These are phyloP conservation scores for Bettongia penicillata DNA, from an alignment of 2,113 vertebrate species.

Conservation along the genomic window DNA sequence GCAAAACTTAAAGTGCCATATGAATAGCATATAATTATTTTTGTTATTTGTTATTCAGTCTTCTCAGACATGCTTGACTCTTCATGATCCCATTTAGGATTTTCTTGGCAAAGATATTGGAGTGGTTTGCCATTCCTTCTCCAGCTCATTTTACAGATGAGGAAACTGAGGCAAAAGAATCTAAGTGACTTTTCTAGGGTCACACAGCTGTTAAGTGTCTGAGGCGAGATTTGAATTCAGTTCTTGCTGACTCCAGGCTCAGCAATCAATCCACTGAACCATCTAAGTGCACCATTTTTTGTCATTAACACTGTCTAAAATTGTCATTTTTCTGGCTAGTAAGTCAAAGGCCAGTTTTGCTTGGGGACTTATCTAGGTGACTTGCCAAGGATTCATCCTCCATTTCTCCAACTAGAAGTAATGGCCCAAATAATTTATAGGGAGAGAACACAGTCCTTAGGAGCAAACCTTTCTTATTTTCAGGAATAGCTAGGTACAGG, in stretches of 20 bases:
- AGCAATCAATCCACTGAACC: background rate
- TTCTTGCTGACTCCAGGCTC: background rate
- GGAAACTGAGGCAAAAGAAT: background rate
- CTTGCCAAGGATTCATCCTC: slow-evolving; percentile 20
- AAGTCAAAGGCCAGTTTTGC: slow-evolving; percentile 41
- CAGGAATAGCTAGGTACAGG: background rate
- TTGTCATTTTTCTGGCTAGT: slow-evolving; percentile 49
- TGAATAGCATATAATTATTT: background rate
- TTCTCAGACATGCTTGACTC: background rate
- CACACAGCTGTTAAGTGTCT: background rate
- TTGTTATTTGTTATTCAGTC: background rate
- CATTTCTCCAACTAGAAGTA: slow-evolving; percentile 14
- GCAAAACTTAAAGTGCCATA: background rate
- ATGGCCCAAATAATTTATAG: accelerated
- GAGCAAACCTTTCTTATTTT: accelerated
- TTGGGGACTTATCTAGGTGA: slow-evolving; percentile 5
- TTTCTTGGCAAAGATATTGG: background rate
- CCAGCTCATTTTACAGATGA: background rate
- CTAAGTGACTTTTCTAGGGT: background rate
- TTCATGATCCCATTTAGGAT: background rate
- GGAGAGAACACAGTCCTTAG: accelerated
- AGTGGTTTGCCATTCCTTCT: background rate
- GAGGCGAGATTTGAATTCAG: background rate
- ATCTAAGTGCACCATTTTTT: background rate
- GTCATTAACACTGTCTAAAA: background rate